Base-by-base conservation (phyloP, 2,888 invertebrate genomes). In the Ischnura elegans region DNA sequence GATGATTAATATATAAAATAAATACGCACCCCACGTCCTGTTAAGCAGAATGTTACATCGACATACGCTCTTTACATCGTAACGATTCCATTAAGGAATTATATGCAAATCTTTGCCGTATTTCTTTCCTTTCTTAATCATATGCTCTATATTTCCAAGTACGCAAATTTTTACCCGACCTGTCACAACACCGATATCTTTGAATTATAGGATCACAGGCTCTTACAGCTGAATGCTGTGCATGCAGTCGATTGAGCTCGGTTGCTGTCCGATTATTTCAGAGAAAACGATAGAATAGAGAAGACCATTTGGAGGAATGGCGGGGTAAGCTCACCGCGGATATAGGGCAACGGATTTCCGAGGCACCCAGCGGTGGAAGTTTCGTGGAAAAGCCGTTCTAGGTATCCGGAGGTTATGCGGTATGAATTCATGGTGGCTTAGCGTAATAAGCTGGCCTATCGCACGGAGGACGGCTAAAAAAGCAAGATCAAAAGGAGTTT, bases 281-380 rank as follows among this genome's bases (percentile, higher is more conserved):
- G 61, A 6, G n/a, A 6, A 3, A n/a, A 4, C n/a, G 61, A 25
- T 25, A n/a, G 61, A 10, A n/a, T 5, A 4, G 61, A 4, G n/a
- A n/a, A n/a, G 61, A 61, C 8, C 10, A 13, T 51, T 51, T 51
- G n/a, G n/a, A n/a, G 61, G 61, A 13, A 51, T n/a, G 61, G 61
- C 10, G 61, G 61, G 8, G n/a, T n/a, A 61, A 25, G 61, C 61
- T 25, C 61, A 25, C 4, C 61, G n/a, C 51, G 51, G 61, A 61
- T 61, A 61, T n/a, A n/a, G n/a, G n/a, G 21, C 61, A n/a, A n/a
- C 61, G 61, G 61, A 61, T 61, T 61, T 61, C 61, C 61, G 61
- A 61, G 61, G 61, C 61, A n/a, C n/a, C 61, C 61, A 13, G n/a
- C 61, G 4, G n/a, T n/a, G n/a, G 61, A 6, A n/a, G 61, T 19